Percentiles rank a stretch among this genome's conserved stretches.
Evolutionary conservation across 64 coral and sea anemone genomes (phyloP).

Genomic region (Montipora efflorescens): DNA sequence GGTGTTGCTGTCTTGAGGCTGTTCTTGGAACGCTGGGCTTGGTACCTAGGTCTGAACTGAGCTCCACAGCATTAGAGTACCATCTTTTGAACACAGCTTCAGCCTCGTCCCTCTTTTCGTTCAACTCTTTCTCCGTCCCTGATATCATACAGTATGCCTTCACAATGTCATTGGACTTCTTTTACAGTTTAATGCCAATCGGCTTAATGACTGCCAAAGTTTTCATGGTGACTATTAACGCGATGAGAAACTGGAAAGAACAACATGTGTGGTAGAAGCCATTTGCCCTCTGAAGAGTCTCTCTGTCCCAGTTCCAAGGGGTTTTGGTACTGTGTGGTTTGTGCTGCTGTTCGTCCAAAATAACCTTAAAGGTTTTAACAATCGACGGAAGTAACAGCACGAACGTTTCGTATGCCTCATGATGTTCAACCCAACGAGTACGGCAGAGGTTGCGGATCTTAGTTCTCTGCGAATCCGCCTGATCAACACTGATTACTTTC

Average conservation of each 20-base stretch:
- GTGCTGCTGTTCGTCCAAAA: constrained; percentile 23
- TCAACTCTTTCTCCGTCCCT: constrained; percentile 60
- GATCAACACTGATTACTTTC: constrained; percentile 15
- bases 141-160: constrained; percentile 60
- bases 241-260: constrained; percentile 58
- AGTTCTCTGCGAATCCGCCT: background rate
- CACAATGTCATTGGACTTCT: constrained; percentile 66
- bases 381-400: constrained; percentile 41
- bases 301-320: constrained; percentile 57
- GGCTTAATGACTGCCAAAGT: constrained; percentile 49
- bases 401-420: constrained; percentile 44
- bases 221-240: constrained; percentile 65
- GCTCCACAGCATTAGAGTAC: constrained; percentile 1
- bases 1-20: no score
- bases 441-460: constrained; percentile 43
- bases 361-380: constrained; percentile 42
- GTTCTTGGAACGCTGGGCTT: no score
- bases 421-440: constrained; percentile 47
- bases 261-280: constrained; percentile 9
- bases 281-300: constrained; percentile 39
- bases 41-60: no score
- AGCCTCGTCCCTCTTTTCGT: constrained; percentile 42
- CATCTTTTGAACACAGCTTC: constrained; percentile 58
- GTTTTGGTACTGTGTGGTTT: background rate
- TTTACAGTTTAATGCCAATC: constrained; percentile 38